Percentiles rank a stretch among this genome's conserved stretches.
Conservation (phyloP, 2,888 invertebrate genomes). For the Drosophila meridiana region DNA sequence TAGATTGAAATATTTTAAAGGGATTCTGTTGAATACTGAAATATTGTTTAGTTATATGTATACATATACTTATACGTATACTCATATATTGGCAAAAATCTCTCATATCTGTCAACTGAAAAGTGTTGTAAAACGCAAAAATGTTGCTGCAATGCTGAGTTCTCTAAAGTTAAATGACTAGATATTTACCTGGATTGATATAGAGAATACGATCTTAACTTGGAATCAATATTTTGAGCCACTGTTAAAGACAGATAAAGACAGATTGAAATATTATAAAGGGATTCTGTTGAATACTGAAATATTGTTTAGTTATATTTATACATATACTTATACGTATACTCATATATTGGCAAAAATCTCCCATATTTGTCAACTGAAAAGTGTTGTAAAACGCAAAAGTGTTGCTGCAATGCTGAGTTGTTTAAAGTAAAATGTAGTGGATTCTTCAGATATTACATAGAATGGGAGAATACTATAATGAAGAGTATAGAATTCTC, state of each 20-base stretch:
- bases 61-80: neutral
- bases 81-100: conserved; percentile 10
- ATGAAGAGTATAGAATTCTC: neutral
- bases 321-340: neutral
- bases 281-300: too few relatives aligned
- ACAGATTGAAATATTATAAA: too few relatives aligned
- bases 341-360: conserved; percentile 9
- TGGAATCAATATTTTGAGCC: too few relatives aligned
- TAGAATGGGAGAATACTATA: neutral
- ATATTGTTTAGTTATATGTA: too few relatives aligned
- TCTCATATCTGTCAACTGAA: neutral
- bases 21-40: too few relatives aligned
- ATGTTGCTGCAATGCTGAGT: neutral
- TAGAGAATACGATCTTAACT: too few relatives aligned
- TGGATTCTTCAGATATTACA: neutral
- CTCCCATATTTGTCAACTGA: neutral
- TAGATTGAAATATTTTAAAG: too few relatives aligned
- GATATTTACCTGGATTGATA: too few relatives aligned
- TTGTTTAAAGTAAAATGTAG: neutral
- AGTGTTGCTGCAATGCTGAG: neutral
- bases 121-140: conserved; percentile 2
- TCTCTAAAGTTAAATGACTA: too few relatives aligned
- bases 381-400: conserved; percentile 1
- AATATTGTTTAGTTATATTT: too few relatives aligned
- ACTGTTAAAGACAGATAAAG: too few relatives aligned